These are phyloP conservation scores for Cricetomys ansorgei DNA, from an alignment of 2,113 vertebrate genomes.

Conservation along the genomic window DNA sequence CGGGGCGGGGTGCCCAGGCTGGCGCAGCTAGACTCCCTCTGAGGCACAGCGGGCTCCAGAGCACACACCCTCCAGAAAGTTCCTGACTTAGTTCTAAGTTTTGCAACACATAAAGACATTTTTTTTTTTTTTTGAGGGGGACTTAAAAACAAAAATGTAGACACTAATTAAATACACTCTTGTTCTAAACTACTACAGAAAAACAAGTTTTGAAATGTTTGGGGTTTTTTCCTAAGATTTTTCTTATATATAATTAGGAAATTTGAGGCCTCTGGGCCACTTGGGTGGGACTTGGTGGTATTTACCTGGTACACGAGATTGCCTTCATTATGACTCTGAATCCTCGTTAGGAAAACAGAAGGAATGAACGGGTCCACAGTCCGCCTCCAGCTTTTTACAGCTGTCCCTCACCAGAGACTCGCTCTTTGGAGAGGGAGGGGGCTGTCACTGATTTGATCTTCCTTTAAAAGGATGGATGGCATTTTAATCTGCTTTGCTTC, in stretches of 20 bases:
- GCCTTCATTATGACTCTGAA: conserved; percentile 46
- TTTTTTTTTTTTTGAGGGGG: neutral
- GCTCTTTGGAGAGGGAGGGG: neutral
- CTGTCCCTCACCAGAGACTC: conserved; percentile 71
- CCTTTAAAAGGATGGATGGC: conserved; percentile 77
- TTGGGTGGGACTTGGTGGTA: too few relatives aligned
- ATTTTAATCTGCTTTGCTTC: conserved; percentile 77
- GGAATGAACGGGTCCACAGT: conserved; percentile 74
- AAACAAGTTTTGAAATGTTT: conserved; percentile 32
- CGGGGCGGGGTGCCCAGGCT: neutral
- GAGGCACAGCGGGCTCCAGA: neutral
- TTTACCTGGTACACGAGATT: neutral
- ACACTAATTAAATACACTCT: conserved; percentile 32
- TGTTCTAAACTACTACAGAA: conserved; percentile 38
- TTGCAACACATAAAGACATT: neutral
- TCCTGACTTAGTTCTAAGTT: conserved; percentile 55
- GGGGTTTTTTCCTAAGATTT: neutral
- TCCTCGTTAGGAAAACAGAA: conserved; percentile 68
- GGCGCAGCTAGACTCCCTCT: neutral
- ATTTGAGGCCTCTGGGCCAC: conserved; percentile 51
- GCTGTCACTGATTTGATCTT: neutral
- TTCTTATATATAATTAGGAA: neutral
- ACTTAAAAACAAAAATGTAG: conserved; percentile 35
- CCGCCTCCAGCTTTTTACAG: conserved; percentile 77
- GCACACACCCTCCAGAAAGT: conserved; percentile 41